Percentiles rank a stretch among this genome's conserved stretches.
Conservation (phyloP, 1,140 invertebrate genomes). For the Procambarus virginalis region DNA sequence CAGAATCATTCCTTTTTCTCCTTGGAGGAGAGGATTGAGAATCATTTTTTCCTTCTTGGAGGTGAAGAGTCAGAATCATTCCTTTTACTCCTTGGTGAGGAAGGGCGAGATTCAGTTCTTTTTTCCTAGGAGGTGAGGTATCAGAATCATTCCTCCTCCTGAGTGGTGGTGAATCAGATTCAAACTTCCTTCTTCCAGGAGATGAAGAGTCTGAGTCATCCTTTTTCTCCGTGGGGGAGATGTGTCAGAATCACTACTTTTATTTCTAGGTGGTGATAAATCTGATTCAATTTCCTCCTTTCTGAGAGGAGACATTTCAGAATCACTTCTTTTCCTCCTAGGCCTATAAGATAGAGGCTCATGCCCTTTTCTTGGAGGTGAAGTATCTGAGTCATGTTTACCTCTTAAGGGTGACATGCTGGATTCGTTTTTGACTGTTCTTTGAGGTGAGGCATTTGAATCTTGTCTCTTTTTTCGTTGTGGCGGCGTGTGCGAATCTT, state of each 20-base stretch:
- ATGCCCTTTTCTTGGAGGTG: slow-evolving; percentile 66
- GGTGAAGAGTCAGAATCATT: slow-evolving; percentile 72
- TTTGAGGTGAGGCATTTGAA: slow-evolving; percentile 47
- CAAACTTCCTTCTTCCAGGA: slow-evolving; percentile 27
- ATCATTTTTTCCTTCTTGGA: slow-evolving; percentile 68
- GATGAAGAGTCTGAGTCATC: slow-evolving; percentile 48
- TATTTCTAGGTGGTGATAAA: slow-evolving; percentile 71
- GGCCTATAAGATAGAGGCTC: slow-evolving; percentile 35
- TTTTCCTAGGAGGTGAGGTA: slow-evolving; percentile 5
- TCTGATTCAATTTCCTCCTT: slow-evolving; percentile 71
- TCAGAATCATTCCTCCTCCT: slow-evolving; percentile 53
- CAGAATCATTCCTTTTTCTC: slow-evolving; percentile 61
- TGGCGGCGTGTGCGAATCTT: slow-evolving; percentile 72
- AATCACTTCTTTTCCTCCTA: slow-evolving; percentile 70
- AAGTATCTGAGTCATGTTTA: slow-evolving; percentile 68
- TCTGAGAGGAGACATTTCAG: slow-evolving; percentile 72
- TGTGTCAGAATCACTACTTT: slow-evolving; percentile 52
- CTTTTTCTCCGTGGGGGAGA: slow-evolving; percentile 58
- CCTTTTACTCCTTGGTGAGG: slow-evolving; percentile 29
- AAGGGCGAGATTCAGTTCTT: slow-evolving; percentile 52
- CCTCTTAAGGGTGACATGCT: slow-evolving; percentile 55
- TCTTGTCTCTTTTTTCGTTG: slow-evolving; percentile 67
- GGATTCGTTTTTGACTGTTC: slow-evolving; percentile 57
- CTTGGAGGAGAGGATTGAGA: slow-evolving; percentile 72
- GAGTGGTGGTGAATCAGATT: slow-evolving; percentile 59